Conservation (phyloP, 1,140 invertebrate species). For the Harlomillsia oculata region DNA sequence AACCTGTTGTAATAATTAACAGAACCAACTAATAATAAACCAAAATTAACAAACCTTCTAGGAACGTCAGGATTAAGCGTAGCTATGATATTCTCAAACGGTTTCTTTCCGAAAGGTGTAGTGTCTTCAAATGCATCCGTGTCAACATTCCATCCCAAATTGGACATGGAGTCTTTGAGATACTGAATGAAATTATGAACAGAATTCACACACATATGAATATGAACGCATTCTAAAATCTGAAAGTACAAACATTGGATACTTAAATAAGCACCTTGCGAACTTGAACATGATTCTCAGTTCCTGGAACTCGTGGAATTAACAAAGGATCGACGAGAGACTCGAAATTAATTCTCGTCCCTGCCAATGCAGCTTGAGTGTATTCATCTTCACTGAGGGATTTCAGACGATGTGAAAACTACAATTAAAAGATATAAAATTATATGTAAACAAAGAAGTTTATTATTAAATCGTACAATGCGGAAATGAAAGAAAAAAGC, state of each 20-base stretch:
- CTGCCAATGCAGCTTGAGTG: background rate
- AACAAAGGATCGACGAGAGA: constrained; percentile 37
- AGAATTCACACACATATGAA: background rate
- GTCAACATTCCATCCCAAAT: constrained; percentile 45
- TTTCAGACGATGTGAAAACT: constrained; percentile 6
- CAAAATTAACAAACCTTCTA: too few relatives aligned
- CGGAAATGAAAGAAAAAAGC: background rate
- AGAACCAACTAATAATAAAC: too few relatives aligned
- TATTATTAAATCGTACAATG: background rate
- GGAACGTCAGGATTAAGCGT: constrained; percentile 46
- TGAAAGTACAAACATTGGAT: too few relatives aligned
- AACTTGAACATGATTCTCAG: constrained; percentile 37
- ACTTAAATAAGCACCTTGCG: constrained; percentile 36
- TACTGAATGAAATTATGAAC: constrained; percentile 40
- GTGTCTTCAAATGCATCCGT: constrained; percentile 43
- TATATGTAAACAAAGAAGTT: background rate
- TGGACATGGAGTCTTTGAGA: constrained; percentile 41
- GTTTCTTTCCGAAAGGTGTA: constrained; percentile 44
- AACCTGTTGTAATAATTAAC: too few relatives aligned
- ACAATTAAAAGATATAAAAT: background rate
- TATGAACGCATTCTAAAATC: too few relatives aligned
- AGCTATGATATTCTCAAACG: constrained; percentile 50
- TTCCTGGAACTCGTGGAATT: constrained; percentile 38
- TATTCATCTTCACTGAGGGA: constrained; percentile 6
- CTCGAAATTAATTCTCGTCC: constrained; percentile 20